phyloP scores from a whole-genome alignment of 2,888 invertebrate species.

The Dusona sp. region DNA sequence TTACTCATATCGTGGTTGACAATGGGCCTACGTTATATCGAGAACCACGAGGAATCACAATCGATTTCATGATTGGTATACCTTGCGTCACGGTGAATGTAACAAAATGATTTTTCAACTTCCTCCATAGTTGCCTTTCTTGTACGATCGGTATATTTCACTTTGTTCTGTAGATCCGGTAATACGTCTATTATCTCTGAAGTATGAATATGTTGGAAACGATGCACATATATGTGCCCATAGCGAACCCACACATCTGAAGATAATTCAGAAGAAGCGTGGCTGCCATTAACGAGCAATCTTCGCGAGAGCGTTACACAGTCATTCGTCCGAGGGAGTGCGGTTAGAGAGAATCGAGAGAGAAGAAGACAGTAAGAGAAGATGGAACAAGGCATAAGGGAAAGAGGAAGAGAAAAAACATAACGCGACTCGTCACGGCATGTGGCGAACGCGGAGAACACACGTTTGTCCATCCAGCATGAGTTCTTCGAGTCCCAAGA shows the following conservation, averaged over 20 bases:
- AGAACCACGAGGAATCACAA: conserved; percentile 11
- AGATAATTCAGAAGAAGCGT: conserved; percentile 56
- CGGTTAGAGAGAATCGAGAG: conserved; percentile 53
- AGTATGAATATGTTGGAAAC: background rate
- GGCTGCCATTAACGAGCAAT: conserved; percentile 63
- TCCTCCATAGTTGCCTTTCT: background rate
- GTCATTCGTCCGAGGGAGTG: conserved; percentile 45
- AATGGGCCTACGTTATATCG: background rate
- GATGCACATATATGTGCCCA: background rate
- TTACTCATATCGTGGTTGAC: conserved; percentile 14
- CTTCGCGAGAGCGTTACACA: conserved; percentile 46
- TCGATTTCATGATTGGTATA: conserved; percentile 36
- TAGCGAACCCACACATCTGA: background rate
- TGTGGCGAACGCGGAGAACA: conserved; percentile 69
- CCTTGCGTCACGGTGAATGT: conserved; percentile 27
- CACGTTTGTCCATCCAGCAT: conserved; percentile 59
- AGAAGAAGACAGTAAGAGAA: conserved; percentile 55
- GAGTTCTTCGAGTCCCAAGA: conserved; percentile 8
- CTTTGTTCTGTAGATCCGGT: conserved; percentile 2
- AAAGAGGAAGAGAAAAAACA: conserved; percentile 48
- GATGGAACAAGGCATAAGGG: conserved; percentile 39
- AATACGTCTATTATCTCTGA: background rate
- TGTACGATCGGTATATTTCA: conserved; percentile 27
- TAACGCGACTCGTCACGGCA: conserved; percentile 70
- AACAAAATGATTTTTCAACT: conserved; percentile 21